Evolutionary conservation across 2,888 invertebrate species (phyloP), one percentile per base, ranked within the genome.

Genomic region (Autographa gamma): DNA sequence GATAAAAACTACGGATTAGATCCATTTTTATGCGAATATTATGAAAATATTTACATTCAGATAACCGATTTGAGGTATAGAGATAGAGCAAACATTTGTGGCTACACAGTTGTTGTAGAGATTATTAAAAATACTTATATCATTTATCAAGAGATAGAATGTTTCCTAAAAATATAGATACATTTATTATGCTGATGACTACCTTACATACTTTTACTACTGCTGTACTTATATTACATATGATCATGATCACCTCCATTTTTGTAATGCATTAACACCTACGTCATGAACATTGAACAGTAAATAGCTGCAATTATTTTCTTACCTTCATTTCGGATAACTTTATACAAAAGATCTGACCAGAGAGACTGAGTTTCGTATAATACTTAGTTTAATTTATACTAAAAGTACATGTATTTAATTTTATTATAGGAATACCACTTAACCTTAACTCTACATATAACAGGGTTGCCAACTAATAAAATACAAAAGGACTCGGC

Each of bases 1-100:
- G 52, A 58, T 60, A 18, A 16, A 59, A 32, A 43, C 43, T 62
- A 48, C 16, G 79, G 79, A 79, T 77, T 64, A 69, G 0, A 77
- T 74, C 77, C 79, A 38, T 14, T 5, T 69, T 65, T 52, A 63
- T 34, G 48, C 11, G 14, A 63, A 34, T 19, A 48, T 7, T 59
- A 66, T 34, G 58, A 78, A 58, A 60, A 70, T 67, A 63, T 62
- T 60, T 61, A 62, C 34, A 34, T 56, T 14, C 34, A n/a, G 41
- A 69, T 77, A 43, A 0, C 38, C 62, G 34, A 63, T 66, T 63
- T 38, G 65, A 78, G 62, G 58, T 65, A 77, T 52, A 63, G 59
- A 16, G 14, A 69, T 52, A 41, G 58, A 43, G 60, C 16, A 4
- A 8, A 38, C 38, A 38, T 38, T 59, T 31, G 31, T 16, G 16